A percentile compares a stretch with the other conserved stretches of the same genome.
These are phyloP conservation scores for Amazona finschi DNA, from an alignment of 2,797 vertebrate species.

Conservation along the genomic window DNA sequence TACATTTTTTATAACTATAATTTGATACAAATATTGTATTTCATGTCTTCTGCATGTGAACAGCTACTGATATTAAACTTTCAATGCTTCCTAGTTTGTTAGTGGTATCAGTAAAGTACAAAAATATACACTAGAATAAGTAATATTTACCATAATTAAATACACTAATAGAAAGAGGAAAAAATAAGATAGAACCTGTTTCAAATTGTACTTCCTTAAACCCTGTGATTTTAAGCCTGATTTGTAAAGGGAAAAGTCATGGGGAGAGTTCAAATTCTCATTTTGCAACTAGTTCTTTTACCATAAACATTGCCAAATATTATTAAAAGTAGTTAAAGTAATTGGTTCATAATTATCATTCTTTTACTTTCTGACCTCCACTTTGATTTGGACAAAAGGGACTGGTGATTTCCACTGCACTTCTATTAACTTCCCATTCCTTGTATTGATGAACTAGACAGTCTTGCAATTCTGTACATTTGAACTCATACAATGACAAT, in stretches of 20 bases:
- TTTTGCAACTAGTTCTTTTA: not conserved
- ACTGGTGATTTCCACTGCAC: not conserved
- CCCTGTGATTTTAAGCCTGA: not conserved
- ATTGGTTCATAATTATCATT: not conserved
- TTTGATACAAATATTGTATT: not conserved
- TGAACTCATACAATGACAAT: not conserved
- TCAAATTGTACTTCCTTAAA: not conserved
- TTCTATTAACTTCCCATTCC: not conserved
- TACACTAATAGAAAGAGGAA: not conserved
- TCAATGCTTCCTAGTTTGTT: not conserved
- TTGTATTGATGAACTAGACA: not conserved
- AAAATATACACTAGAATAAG: not conserved
- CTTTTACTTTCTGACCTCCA: not conserved
- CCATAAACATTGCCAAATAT: not conserved
- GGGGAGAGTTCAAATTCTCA: not conserved
- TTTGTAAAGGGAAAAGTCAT: not conserved
- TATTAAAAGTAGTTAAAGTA: not conserved
- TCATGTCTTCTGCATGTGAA: not conserved
- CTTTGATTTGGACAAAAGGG: not conserved
- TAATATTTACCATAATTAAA: not conserved
- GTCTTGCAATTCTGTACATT: not conserved
- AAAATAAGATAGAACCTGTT: not conserved
- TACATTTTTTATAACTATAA: not conserved
- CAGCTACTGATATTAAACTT: not conserved
- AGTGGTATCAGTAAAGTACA: not conserved